These are phyloP conservation scores for Notamacropus eugenii DNA, from an alignment of 2,797 vertebrate genomes.

Conservation along the genomic window DNA sequence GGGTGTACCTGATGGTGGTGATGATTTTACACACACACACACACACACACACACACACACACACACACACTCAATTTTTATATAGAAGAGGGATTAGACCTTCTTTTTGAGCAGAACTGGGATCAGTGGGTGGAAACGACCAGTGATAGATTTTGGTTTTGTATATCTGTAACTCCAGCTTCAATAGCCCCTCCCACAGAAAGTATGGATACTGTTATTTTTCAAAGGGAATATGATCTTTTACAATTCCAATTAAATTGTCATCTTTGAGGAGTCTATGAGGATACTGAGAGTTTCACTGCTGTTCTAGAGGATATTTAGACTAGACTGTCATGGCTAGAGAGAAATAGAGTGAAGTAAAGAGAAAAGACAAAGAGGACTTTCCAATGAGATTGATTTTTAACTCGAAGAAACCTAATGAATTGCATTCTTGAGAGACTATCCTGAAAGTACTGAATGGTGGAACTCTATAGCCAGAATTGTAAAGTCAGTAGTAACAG, in stretches of 20 bases:
- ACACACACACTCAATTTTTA: not conserved
- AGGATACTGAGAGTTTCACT: not conserved
- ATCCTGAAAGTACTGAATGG: not conserved
- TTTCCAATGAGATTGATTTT: not conserved
- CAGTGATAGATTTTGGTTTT: not conserved
- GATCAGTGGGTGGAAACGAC: not conserved
- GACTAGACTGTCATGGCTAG: not conserved
- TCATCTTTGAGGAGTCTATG: not conserved
- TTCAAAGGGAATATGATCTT: not conserved
- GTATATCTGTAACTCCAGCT: not conserved
- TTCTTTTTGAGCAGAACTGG: not conserved
- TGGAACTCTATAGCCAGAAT: not conserved
- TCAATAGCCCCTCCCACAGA: not conserved
- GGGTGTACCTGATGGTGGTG: not conserved
- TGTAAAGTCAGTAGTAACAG: not conserved
- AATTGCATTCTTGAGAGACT: not conserved
- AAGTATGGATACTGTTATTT: not conserved
- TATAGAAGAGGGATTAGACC: not conserved
- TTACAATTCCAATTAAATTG: not conserved
- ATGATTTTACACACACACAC: no score
- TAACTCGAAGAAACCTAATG: not conserved
- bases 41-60: no score
- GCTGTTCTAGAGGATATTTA: not conserved
- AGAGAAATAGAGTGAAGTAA: not conserved
- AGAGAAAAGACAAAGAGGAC: not conserved